Evolutionary conservation across 2,797 vertebrate genomes (phyloP), one percentile per base, ranked within the genome.

Genomic region (Phataginus tetradactyla): DNA sequence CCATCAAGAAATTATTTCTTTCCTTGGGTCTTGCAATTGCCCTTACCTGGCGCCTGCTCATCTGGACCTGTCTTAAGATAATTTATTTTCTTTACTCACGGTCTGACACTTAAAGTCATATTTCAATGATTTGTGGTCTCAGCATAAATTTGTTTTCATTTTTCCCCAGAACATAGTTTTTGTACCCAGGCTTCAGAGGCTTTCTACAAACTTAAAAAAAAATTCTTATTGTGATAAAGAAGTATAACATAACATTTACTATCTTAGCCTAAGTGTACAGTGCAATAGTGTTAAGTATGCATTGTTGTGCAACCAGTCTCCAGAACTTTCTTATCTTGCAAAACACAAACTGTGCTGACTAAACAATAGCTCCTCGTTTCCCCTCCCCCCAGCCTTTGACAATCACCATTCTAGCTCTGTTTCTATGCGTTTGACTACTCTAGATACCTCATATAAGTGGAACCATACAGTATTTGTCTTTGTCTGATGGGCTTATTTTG

Each of bases 1-100:
- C 77, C 66, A 71, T 51, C 88, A 94, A 77, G 86, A 97, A 83
- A 89, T n/a, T 0, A 1, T 89, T 95, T 96, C 14, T 17, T 93
- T 59, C 74, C 45, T 71, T 80, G 83, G 45, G 45, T 34, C 42
- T 94, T 10, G 5, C 66, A 72, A 37, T 2, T 15, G 1, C 32
- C 63, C 84, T 63, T 37, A 12, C 74, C 29, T 63, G 4, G 0
- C 84, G 69, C 17, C 32, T 64, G 3, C 57, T 95, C 86, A 25
- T 45, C 9, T 32, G 66, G 49, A 74, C 27, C 6, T 14, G 68
- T 51, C 13, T 42, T 32, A 68, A 25, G 23, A 86, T 55, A 72
- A 27, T 78, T 63, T 94, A 20, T 93, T 95, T 95, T 92, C 85
- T 85, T 83, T 59, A 34, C 37, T 89, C 37, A 42, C 37, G 39